Conservation (phyloP, 2,888 invertebrate species). For the Dasysyrphus albostriatus region DNA sequence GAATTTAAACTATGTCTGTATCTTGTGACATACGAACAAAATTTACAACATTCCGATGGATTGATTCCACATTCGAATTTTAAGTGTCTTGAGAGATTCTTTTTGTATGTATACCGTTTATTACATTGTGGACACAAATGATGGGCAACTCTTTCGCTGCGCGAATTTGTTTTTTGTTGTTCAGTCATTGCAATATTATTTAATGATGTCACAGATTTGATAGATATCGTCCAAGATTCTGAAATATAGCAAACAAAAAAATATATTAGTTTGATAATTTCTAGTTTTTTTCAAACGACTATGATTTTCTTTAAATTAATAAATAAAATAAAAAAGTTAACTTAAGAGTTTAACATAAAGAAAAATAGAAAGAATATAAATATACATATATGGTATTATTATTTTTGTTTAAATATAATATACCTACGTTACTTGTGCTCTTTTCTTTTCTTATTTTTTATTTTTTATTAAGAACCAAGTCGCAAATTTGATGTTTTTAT, state of each 20-base stretch:
- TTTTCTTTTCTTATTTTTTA: conserved; percentile 57
- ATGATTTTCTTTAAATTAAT: not conserved
- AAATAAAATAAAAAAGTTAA: conserved; percentile 4
- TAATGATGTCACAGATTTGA: conserved; percentile 83
- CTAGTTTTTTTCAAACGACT: not conserved
- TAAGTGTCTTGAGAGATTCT: conserved; percentile 86
- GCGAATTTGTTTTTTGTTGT: conserved; percentile 48
- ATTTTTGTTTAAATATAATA: not conserved
- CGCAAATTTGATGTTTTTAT: not conserved
- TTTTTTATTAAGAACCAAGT: conserved; percentile 1
- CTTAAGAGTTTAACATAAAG: conserved; percentile 26
- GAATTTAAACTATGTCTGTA: conserved; percentile 85
- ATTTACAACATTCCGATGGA: conserved; percentile 85
- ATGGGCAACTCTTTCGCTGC: conserved; percentile 45
- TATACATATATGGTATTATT: not conserved
- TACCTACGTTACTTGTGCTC: conserved; percentile 69
- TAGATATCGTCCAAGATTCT: conserved; percentile 81
- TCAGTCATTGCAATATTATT: conserved; percentile 79
- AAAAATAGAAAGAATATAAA: not conserved
- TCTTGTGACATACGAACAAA: conserved; percentile 85
- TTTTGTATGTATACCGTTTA: conserved; percentile 86
- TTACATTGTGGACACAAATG: conserved; percentile 85
- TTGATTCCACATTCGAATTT: conserved; percentile 86
- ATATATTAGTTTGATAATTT: conserved; percentile 54
- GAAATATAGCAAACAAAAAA: conserved; percentile 76